Percentiles rank a stretch among this genome's conserved stretches.
These are phyloP conservation scores for Colossoma macropomum DNA, from an alignment of 2,113 vertebrate genomes.

Conservation along the genomic window DNA sequence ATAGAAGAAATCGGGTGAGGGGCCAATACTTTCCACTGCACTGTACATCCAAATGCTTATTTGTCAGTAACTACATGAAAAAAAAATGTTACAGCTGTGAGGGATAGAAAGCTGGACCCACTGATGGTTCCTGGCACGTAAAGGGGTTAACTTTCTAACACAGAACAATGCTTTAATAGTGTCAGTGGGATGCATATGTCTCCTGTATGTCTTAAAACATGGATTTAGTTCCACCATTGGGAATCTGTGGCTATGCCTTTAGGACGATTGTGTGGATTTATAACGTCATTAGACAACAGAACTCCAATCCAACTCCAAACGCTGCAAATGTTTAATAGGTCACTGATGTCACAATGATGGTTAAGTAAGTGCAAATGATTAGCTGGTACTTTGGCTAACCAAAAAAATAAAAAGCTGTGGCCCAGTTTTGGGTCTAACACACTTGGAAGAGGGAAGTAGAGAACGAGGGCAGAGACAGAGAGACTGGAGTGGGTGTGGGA, in stretches of 20 bases:
- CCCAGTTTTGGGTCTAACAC: conserved; percentile 16
- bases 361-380: not conserved
- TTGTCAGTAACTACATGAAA: no score
- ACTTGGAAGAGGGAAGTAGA: not conserved
- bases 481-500: conserved; percentile 46
- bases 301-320: not conserved
- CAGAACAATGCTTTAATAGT: not conserved
- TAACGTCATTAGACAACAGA: not conserved
- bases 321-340: not conserved
- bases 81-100: no score
- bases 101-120: no score
- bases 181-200: not conserved
- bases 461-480: not conserved
- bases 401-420: conserved; percentile 5
- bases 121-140: no score
- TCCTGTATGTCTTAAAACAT: not conserved
- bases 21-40: no score
- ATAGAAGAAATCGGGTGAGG: no score
- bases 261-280: not conserved
- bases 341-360: not conserved
- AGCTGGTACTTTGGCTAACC: not conserved
- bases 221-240: not conserved
- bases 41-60: no score
- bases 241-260: not conserved
- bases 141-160: not conserved